A percentile compares a stretch with the other conserved stretches of the same genome.
These are phyloP conservation scores for Heliconius hermathena DNA, from an alignment of 1,140 invertebrate species.

Conservation along the genomic window DNA sequence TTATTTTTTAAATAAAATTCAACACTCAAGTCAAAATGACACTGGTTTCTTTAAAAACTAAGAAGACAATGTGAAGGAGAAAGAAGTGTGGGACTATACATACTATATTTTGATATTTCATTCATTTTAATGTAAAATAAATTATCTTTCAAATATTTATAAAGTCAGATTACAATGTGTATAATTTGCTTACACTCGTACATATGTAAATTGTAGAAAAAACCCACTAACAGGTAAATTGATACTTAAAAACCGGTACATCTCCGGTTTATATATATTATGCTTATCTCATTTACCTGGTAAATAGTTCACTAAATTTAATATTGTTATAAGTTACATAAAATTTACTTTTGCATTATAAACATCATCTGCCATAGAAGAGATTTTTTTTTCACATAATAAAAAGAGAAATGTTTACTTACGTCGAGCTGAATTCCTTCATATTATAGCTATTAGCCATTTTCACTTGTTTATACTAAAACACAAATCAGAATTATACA, in stretches of 20 bases:
- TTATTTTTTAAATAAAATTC: no score
- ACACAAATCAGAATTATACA: conserved; percentile 30
- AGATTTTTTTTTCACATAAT: neutral
- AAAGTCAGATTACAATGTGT: no score
- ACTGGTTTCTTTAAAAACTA: no score
- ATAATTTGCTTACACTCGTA: no score
- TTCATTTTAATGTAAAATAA: neutral
- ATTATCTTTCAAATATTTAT: neutral
- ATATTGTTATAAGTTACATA: neutral
- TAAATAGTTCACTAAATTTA: neutral
- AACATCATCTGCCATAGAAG: neutral
- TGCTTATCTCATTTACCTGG: neutral
- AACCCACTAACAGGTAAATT: neutral
- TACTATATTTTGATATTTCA: no score
- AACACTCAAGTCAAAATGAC: no score
- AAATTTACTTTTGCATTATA: neutral
- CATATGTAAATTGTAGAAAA: neutral
- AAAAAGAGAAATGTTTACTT: conserved; percentile 44
- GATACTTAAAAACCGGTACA: neutral
- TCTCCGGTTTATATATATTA: neutral
- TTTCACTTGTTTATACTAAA: conserved; percentile 36
- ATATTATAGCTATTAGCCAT: conserved; percentile 74
- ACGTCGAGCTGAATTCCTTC: conserved; percentile 77
- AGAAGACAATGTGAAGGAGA: no score
- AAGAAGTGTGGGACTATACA: no score